Evolutionary conservation across 1,140 invertebrate genomes (phyloP).

Genomic region (Acromyrmex charruanus): DNA sequence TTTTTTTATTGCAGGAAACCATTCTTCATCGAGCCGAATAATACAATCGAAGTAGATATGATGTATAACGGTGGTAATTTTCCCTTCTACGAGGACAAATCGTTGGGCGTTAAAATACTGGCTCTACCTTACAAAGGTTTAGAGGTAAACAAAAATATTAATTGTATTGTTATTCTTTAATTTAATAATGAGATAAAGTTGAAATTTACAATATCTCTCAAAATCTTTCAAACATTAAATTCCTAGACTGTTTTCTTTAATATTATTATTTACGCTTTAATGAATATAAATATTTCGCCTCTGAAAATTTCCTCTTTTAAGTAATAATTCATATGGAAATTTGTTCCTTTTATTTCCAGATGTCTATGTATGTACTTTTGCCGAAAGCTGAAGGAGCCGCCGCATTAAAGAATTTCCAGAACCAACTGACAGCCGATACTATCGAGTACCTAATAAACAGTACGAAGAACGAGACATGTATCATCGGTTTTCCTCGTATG

Average conservation of each 20-base stretch:
- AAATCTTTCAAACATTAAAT: background rate
- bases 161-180: background rate
- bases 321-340: background rate
- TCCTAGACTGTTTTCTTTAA: background rate
- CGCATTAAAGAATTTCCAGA: slow-evolving; percentile 86
- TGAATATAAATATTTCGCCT: background rate
- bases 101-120: slow-evolving; percentile 88
- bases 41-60: slow-evolving; percentile 87
- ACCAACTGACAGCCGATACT: slow-evolving; percentile 84
- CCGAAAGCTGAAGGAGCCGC: slow-evolving; percentile 86
- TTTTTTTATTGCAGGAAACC: slow-evolving; percentile 81
- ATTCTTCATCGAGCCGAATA: slow-evolving; percentile 81
- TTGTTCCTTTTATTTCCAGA: slow-evolving; percentile 67
- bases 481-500: slow-evolving; percentile 90
- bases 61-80: slow-evolving; percentile 89
- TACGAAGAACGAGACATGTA: slow-evolving; percentile 85
- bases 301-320: background rate
- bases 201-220: slow-evolving; percentile 14
- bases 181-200: slow-evolving; percentile 1
- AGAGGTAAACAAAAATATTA: slow-evolving; percentile 75
- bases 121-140: slow-evolving; percentile 91
- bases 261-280: background rate
- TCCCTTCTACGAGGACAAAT: slow-evolving; percentile 87
- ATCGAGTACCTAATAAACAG: slow-evolving; percentile 87
- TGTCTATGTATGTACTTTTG: slow-evolving; percentile 91